Percentiles rank a stretch among this genome's conserved stretches.
Conservation (phyloP, 2,888 invertebrate species). For the Volucella zonaria region DNA sequence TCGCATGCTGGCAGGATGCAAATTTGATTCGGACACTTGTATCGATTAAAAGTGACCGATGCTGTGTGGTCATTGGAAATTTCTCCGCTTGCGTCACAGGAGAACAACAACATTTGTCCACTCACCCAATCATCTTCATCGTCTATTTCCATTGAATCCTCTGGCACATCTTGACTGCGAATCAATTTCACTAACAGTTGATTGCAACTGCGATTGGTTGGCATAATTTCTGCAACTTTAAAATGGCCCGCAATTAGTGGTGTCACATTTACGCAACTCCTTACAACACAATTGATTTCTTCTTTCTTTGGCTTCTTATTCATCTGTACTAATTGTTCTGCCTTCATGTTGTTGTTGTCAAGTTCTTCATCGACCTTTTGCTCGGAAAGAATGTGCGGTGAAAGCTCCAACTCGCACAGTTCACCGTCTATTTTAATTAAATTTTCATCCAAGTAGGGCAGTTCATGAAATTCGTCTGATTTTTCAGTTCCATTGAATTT, state of each 20-base stretch:
- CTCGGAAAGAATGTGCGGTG: slow-evolving; percentile 49
- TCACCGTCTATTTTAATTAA: slow-evolving; percentile 56
- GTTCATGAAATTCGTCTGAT: slow-evolving; percentile 56
- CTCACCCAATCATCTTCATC: slow-evolving; percentile 76
- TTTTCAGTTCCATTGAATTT: slow-evolving; percentile 66
- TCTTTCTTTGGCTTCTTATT: slow-evolving; percentile 77
- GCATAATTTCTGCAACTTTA: slow-evolving; percentile 85
- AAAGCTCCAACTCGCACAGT: slow-evolving; percentile 48
- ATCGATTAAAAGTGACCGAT: slow-evolving; percentile 84
- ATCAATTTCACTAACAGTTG: slow-evolving; percentile 85
- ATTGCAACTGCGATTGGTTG: slow-evolving; percentile 86
- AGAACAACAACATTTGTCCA: slow-evolving; percentile 79
- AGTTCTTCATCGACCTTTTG: slow-evolving; percentile 57
- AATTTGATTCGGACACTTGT: slow-evolving; percentile 88
- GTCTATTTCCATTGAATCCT: slow-evolving; percentile 65
- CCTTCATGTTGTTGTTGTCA: slow-evolving; percentile 78
- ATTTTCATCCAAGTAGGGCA: slow-evolving; percentile 56
- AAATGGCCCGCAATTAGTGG: slow-evolving; percentile 77
- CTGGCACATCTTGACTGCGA: slow-evolving; percentile 74
- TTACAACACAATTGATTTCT: slow-evolving; percentile 79
- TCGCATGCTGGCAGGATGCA: slow-evolving; percentile 86
- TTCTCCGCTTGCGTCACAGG: slow-evolving; percentile 76
- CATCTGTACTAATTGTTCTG: slow-evolving; percentile 77
- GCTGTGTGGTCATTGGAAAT: slow-evolving; percentile 80
- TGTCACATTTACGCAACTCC: slow-evolving; percentile 79